Conservation (phyloP, 2,113 vertebrate genomes). For the Theristicus caerulescens region DNA sequence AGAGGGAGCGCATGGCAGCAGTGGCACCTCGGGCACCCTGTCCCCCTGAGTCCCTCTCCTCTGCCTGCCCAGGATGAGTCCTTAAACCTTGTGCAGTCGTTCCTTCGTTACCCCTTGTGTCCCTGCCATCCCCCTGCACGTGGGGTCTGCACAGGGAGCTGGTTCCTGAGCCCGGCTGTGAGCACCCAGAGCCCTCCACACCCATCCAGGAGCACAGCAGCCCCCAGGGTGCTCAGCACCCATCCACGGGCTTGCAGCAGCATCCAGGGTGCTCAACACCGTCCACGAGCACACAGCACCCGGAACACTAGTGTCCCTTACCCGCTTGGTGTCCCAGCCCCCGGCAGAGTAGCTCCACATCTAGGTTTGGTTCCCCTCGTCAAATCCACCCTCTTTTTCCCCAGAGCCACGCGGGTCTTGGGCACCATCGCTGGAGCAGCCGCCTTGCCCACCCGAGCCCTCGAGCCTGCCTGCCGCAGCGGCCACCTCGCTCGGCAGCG, state of each 20-base stretch:
- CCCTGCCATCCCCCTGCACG: accelerated
- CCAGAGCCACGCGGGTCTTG: accelerated
- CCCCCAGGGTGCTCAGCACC: not conserved
- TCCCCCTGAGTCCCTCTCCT: not conserved
- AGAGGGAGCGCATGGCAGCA: not conserved
- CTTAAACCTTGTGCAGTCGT: accelerated
- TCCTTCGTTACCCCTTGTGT: not conserved
- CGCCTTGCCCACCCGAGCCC: not conserved
- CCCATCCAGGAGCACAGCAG: not conserved
- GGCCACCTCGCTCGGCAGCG: not conserved
- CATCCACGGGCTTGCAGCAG: not conserved
- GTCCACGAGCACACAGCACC: accelerated
- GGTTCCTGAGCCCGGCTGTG: not conserved
- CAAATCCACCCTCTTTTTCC: not conserved
- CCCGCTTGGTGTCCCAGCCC: accelerated
- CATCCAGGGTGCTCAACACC: accelerated
- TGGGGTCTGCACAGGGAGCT: not conserved
- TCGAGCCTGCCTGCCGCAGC: accelerated
- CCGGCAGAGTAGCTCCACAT: not conserved
- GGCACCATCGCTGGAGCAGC: not conserved
- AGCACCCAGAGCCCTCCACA: not conserved
- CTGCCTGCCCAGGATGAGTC: not conserved
- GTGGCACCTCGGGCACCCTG: not conserved
- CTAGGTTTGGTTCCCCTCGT: not conserved
- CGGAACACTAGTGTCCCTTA: not conserved